Evolutionary conservation across 1,140 invertebrate species (phyloP), one percentile per base, ranked within the genome.

Genomic region (Aculops lycopersici): DNA sequence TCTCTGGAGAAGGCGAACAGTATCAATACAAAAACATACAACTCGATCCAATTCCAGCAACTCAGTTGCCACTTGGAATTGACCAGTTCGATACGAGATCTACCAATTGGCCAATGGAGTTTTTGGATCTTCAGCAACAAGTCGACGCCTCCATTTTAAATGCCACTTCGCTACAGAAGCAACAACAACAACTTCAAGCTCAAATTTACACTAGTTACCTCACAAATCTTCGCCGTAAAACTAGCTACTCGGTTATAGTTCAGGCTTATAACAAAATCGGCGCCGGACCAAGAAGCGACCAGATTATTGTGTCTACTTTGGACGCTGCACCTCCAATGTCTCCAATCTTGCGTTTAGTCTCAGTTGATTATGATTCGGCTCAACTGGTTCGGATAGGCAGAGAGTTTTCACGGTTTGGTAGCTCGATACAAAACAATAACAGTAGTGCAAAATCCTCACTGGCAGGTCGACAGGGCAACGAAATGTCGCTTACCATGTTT

Each of bases 191-290:
- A 31, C 8, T 31, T 8, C n/a, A 8, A 31, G 8, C 24, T 8
- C 41, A 21, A 3, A 19, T 21, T 12, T 17, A 15, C n/a, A 36
- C 35, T 17, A 41, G 21, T 15, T 24, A 41, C 14, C 40, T 49
- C 4, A 47, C 39, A 4, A 43, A 43, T 20, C 48, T 60, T 35
- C 49, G 53, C 39, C 57, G 56, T 44, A 57, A 57, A 41, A 59
- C 57, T 4, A 51, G 53, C 40, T 60, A 60, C 45, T 45, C 50
- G 1, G 47, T 60, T 14, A 51, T 56, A 35, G 50, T 60, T 4
- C 53, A 56, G 42, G 58, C 57, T 5, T 58, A 53, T 39, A 60
- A 60, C 40, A 46, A 46, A 14, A 51, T 52, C 35, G 58, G 58
- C 5, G 47, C 49, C 17, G 57, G 58, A 31, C 58, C 58, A 8